Conservation (phyloP, 2,888 invertebrate species). For the Muscina levida region DNA sequence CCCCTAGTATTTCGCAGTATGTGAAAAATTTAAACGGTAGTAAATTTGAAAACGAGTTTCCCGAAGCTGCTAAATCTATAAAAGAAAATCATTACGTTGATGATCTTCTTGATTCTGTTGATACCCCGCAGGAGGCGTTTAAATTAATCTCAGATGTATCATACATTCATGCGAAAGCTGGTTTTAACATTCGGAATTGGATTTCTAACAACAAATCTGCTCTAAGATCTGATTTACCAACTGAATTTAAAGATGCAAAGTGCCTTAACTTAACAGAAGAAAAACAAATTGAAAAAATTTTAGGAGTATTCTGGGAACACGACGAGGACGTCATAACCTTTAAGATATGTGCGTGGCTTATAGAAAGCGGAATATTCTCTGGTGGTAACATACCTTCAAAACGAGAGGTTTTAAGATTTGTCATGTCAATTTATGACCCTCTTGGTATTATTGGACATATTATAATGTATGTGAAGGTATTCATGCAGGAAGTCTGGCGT, state of each 20-base stretch:
- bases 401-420: too few relatives aligned
- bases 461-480: too few relatives aligned
- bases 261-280: too few relatives aligned
- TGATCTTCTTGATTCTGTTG: conserved; percentile 45
- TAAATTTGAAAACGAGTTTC: conserved; percentile 49
- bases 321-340: conserved; percentile 43
- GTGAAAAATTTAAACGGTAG: conserved; percentile 21
- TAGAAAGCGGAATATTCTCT: too few relatives aligned
- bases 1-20: conserved; percentile 17
- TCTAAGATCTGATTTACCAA: neutral
- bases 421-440: too few relatives aligned
- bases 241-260: too few relatives aligned
- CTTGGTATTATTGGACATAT: neutral
- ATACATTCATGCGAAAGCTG: conserved; percentile 36
- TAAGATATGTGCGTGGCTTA: too few relatives aligned
- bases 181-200: conserved; percentile 52
- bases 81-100: conserved; percentile 52
- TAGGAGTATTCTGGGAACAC: conserved; percentile 56
- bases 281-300: conserved; percentile 43
- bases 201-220: conserved; percentile 23
- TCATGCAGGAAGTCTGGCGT: conserved; percentile 13
- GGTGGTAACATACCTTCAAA: too few relatives aligned
- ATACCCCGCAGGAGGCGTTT: conserved; percentile 39
- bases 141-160: conserved; percentile 39
- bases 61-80: conserved; percentile 48